A percentile compares a stretch with the other conserved stretches of the same genome.
Evolutionary conservation across 1,140 invertebrate species (phyloP).

Genomic region (Micrasema longulum): DNA sequence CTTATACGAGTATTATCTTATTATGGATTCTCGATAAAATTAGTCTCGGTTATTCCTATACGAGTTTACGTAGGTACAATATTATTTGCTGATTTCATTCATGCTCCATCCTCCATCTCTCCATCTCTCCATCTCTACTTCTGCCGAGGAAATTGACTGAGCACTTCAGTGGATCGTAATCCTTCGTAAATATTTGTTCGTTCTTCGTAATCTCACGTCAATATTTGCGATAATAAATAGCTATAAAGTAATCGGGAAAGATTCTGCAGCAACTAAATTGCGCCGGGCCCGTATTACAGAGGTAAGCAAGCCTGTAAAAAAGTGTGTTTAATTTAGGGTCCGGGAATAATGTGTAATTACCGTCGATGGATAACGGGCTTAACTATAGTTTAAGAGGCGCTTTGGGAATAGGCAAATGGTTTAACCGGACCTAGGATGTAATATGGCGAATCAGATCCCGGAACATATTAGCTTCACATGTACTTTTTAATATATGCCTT

Average conservation of each 20-base stretch:
- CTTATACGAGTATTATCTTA: too few relatives aligned
- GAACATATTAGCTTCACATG: too few relatives aligned
- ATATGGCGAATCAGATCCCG: conserved; percentile 22
- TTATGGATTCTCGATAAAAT: too few relatives aligned
- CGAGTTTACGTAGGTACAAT: too few relatives aligned
- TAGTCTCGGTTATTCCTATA: too few relatives aligned
- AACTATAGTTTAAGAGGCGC: conserved; percentile 36
- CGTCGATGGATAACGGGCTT: conserved; percentile 30
- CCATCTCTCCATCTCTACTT: too few relatives aligned
- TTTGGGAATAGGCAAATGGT: conserved; percentile 33
- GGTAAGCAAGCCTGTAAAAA: conserved; percentile 29
- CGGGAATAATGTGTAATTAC: conserved; percentile 39
- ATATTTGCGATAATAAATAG: neutral
- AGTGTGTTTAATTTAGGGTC: conserved; percentile 30
- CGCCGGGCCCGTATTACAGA: conserved; percentile 1
- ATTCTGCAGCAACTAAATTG: conserved; percentile 10
- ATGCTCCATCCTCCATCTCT: too few relatives aligned
- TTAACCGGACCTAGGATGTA: conserved; percentile 19
- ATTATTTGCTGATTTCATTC: too few relatives aligned
- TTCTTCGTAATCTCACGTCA: too few relatives aligned
- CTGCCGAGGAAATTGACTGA: too few relatives aligned
- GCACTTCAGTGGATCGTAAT: too few relatives aligned
- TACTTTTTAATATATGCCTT: neutral
- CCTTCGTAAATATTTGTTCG: too few relatives aligned
- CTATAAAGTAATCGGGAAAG: neutral